These are phyloP conservation scores for Vannuccia rotundouncinata DNA, from an alignment of 2,888 invertebrate species.

Conservation along the genomic window DNA sequence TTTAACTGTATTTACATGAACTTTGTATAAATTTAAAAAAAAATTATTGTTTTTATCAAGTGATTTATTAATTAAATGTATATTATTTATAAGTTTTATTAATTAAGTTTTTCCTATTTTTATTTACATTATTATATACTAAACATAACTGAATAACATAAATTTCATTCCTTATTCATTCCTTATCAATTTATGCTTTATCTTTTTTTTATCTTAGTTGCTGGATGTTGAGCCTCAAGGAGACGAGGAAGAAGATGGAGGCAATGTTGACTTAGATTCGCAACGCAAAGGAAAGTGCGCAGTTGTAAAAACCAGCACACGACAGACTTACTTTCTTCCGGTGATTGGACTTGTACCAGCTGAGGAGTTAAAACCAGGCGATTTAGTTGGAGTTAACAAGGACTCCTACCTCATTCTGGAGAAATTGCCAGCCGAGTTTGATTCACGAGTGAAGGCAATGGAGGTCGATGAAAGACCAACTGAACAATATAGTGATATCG, in stretches of 20 bases:
- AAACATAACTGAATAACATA: too few relatives aligned
- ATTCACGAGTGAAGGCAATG: slow-evolving; percentile 96
- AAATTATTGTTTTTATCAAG: too few relatives aligned
- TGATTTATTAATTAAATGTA: too few relatives aligned
- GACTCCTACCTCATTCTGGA: slow-evolving; percentile 97
- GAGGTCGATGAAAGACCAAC: slow-evolving; percentile 98
- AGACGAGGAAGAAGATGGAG: slow-evolving; percentile 83
- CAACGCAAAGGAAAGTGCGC: slow-evolving; percentile 98
- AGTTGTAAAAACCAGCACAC: slow-evolving; percentile 96
- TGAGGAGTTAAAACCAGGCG: slow-evolving; percentile 83
- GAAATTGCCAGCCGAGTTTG: slow-evolving; percentile 87
- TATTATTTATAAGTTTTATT: too few relatives aligned
- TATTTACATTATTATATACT: too few relatives aligned
- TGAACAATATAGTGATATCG: slow-evolving; percentile 98
- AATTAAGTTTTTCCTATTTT: too few relatives aligned
- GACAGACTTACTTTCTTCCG: slow-evolving; percentile 94
- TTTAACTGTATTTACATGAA: too few relatives aligned
- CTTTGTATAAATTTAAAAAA: too few relatives aligned
- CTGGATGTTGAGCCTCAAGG: slow-evolving; percentile 95
- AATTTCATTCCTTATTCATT: too few relatives aligned
- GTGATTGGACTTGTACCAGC: slow-evolving; percentile 97
- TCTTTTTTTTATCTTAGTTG: slow-evolving; percentile 58
- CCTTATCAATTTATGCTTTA: too few relatives aligned
- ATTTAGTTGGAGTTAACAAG: slow-evolving; percentile 59
- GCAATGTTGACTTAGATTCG: slow-evolving; percentile 93